phyloP scores from a whole-genome alignment of 30 jellyfish, hydroid and myxozoan species.

The Nemopilema nomurai region DNA sequence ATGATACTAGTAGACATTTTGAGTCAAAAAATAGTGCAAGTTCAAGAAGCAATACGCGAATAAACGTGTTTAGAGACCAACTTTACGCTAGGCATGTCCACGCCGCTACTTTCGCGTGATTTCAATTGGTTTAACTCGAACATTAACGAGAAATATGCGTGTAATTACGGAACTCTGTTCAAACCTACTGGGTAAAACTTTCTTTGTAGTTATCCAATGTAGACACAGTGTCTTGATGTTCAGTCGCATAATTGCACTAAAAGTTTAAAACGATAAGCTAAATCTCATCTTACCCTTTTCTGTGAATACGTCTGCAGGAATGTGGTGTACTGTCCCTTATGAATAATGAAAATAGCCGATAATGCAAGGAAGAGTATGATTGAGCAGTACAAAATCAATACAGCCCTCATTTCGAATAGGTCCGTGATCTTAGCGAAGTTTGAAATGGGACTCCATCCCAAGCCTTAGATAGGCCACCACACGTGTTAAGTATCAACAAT shows the following conservation, averaged over 20 bases:
- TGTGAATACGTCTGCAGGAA: background rate
- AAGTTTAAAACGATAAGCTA: background rate
- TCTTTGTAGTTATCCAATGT: no score
- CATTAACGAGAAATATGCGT: no score
- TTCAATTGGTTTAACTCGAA: no score
- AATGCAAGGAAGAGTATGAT: conserved; percentile 13
- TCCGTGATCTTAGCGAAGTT: background rate
- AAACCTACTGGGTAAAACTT: no score
- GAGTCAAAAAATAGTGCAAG: no score
- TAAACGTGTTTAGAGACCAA: no score
- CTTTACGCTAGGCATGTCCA: no score
- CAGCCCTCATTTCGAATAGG: conserved; percentile 18
- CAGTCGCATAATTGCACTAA: background rate
- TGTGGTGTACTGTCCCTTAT: conserved; percentile 28
- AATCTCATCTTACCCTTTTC: background rate
- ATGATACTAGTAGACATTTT: no score
- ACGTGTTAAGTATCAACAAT: background rate
- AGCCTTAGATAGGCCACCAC: background rate
- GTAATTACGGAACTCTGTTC: no score
- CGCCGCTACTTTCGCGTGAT: no score
- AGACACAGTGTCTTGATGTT: background rate
- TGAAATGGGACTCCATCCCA: background rate
- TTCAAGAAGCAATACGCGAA: no score
- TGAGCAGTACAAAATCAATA: conserved; percentile 13
- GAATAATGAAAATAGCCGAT: conserved; percentile 6